A percentile compares a stretch with the other conserved stretches of the same genome.
These are phyloP conservation scores for Eleutherodactylus coqui DNA, from an alignment of 2,797 vertebrate genomes.

Conservation along the genomic window DNA sequence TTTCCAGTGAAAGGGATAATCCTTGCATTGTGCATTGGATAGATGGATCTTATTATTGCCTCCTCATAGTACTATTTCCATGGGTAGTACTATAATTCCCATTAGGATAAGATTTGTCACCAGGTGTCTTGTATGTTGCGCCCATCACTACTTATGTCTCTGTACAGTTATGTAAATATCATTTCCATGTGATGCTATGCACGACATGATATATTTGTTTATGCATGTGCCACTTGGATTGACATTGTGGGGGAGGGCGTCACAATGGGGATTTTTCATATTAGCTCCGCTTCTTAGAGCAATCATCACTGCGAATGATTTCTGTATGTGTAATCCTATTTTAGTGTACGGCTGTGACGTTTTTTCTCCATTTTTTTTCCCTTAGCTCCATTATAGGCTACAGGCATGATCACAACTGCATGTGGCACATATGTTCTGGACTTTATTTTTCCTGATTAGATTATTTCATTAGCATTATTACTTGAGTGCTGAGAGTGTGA, in stretches of 20 bases:
- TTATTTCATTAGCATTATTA: neutral
- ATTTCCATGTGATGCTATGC: constrained; percentile 3
- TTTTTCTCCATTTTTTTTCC: neutral
- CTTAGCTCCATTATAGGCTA: neutral
- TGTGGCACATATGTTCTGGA: neutral
- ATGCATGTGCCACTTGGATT: constrained; percentile 13
- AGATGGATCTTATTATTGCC: neutral
- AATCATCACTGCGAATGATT: neutral
- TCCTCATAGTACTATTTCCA: neutral
- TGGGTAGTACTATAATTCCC: constrained; percentile 8
- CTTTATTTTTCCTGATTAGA: neutral
- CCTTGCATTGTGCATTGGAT: neutral
- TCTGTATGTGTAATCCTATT: neutral
- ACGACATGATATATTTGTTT: constrained; percentile 34
- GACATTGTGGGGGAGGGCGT: constrained; percentile 19
- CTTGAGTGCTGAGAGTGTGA: neutral
- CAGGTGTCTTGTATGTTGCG: constrained; percentile 4
- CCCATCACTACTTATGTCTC: neutral
- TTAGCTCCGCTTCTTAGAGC: neutral
- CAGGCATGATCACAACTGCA: neutral
- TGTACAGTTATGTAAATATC: constrained; percentile 1
- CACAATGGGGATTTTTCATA: neutral
- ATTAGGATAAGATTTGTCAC: constrained; percentile 4
- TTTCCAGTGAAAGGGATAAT: neutral
- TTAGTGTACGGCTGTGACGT: neutral